These are phyloP conservation scores for Marcusenius ussheri DNA, from an alignment of 2,113 vertebrate genomes.

Conservation along the genomic window DNA sequence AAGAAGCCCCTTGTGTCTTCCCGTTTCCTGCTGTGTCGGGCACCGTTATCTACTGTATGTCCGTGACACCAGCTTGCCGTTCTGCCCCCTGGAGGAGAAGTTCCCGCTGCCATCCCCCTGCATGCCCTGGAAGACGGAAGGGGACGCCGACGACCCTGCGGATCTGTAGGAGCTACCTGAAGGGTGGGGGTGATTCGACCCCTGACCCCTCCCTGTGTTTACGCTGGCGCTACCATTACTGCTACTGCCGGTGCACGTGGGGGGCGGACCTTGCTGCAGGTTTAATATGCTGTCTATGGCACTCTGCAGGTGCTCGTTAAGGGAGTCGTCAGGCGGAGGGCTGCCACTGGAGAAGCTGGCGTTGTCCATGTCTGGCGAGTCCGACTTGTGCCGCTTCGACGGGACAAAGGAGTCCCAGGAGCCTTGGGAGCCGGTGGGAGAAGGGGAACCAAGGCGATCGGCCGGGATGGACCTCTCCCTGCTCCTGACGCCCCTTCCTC, in stretches of 20 bases:
- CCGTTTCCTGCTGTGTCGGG: constrained; percentile 32
- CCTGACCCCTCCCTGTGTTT: constrained; percentile 37
- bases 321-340: constrained; percentile 78
- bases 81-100: constrained; percentile 62
- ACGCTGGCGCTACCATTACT: constrained; percentile 35
- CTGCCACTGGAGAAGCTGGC: constrained; percentile 92
- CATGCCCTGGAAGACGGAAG: constrained; percentile 64
- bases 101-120: constrained; percentile 44
- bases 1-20: background rate
- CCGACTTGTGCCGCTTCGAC: constrained; percentile 75
- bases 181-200: constrained; percentile 36
- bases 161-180: constrained; percentile 58
- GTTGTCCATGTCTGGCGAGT: constrained; percentile 83
- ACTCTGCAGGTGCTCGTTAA: constrained; percentile 87
- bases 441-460: constrained; percentile 63
- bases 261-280: constrained; percentile 73
- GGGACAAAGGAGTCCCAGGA: constrained; percentile 59
- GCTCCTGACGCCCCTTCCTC: constrained; percentile 49
- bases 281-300: constrained; percentile 96
- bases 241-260: constrained; percentile 22
- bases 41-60: constrained; percentile 89
- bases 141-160: constrained; percentile 56
- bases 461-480: constrained; percentile 55
- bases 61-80: constrained; percentile 78
- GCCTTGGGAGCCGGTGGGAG: constrained; percentile 47